These are phyloP conservation scores for Falco berigora DNA, from an alignment of 2,797 vertebrate species.

Conservation along the genomic window DNA sequence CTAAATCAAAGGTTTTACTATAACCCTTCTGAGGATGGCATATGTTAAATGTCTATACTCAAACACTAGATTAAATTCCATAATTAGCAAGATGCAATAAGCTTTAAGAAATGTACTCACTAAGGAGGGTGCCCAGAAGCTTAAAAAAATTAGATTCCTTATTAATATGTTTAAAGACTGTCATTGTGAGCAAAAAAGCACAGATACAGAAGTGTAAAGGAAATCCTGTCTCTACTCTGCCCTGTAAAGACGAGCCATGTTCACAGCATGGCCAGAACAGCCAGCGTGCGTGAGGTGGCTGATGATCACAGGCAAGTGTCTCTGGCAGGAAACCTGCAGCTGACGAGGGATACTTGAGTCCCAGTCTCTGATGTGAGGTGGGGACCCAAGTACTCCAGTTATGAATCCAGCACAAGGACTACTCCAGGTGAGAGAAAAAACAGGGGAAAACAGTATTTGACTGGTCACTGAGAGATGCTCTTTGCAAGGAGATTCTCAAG, in stretches of 20 bases:
- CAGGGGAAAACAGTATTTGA: not conserved
- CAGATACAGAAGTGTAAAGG: not conserved
- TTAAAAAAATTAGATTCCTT: not conserved
- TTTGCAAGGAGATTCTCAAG: not conserved
- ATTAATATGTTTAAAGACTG: not conserved
- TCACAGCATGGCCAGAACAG: not conserved
- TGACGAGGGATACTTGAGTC: not conserved
- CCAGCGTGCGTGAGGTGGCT: not conserved
- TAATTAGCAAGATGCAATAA: not conserved
- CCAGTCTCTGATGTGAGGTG: not conserved
- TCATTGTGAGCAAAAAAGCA: not conserved
- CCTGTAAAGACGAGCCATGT: not conserved
- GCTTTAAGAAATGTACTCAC: not conserved
- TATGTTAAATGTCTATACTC: not conserved
- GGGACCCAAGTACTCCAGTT: not conserved
- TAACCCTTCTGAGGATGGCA: not conserved
- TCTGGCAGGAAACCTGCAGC: not conserved
- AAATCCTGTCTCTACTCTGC: not conserved
- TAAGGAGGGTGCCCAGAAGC: not conserved
- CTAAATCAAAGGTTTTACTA: not conserved
- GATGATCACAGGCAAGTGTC: not conserved
- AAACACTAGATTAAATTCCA: not conserved
- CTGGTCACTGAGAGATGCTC: not conserved
- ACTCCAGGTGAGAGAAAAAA: not conserved
- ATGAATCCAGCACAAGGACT: accelerated